Evolutionary conservation across 2,797 vertebrate genomes (phyloP).

Genomic region (Spinibarbus caldwelli): DNA sequence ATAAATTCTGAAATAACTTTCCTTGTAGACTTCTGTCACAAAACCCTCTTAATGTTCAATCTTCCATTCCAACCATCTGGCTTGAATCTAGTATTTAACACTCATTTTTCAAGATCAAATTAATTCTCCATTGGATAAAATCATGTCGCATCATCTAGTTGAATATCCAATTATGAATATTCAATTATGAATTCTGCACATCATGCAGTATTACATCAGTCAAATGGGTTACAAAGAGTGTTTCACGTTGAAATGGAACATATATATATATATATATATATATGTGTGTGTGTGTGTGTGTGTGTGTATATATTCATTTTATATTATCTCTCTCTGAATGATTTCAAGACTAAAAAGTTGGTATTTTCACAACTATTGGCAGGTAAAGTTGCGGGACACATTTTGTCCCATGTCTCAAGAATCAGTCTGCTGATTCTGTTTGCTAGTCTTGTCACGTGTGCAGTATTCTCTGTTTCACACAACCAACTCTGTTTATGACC

Average conservation of each 20-base stretch:
- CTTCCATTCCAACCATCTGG: not conserved
- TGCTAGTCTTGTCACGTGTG: conserved; percentile 39
- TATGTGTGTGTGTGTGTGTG: too few species aligned
- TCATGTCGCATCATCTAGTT: not conserved
- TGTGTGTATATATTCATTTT: too few species aligned
- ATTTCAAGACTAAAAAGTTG: too few species aligned
- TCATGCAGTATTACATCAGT: not conserved
- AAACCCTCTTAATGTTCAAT: not conserved
- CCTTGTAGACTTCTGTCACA: not conserved
- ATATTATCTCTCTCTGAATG: too few species aligned
- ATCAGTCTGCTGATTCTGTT: conserved; percentile 1
- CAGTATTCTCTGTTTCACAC: conserved; percentile 32
- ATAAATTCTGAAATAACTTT: not conserved
- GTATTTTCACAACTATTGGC: not conserved
- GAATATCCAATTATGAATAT: not conserved
- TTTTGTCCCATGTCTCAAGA: not conserved
- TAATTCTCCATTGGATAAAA: not conserved
- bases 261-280: too few species aligned
- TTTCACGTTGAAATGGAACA: not conserved
- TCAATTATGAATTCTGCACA: not conserved
- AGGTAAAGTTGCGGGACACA: not conserved
- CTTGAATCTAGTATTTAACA: not conserved
- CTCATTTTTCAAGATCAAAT: not conserved
- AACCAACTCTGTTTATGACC: conserved; percentile 42
- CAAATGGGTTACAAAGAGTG: not conserved